Evolutionary conservation across 2,113 vertebrate species (phyloP).

Genomic region (Colaptes auratus): DNA sequence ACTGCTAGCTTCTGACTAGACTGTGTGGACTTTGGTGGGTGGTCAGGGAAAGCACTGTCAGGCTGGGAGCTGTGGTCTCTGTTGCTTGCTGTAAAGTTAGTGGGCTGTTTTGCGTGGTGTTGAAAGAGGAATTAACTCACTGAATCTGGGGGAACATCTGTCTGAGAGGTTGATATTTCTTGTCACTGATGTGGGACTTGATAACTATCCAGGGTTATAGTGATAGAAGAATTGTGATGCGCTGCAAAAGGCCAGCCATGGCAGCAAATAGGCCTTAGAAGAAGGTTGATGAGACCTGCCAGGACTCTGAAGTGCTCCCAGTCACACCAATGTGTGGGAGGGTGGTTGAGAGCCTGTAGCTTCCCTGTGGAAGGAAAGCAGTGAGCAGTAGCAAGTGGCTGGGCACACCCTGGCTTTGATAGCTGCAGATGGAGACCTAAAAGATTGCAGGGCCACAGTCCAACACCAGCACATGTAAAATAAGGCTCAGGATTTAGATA

Average conservation of each 20-base stretch:
- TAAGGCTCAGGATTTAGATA: conserved; percentile 74
- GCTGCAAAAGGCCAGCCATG: neutral
- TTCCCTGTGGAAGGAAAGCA: neutral
- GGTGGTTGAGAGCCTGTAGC: neutral
- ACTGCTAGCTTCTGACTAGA: neutral
- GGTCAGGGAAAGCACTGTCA: neutral
- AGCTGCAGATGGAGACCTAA: conserved; percentile 72
- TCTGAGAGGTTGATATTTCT: neutral
- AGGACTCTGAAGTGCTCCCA: neutral
- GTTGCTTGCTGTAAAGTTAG: neutral
- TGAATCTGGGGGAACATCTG: neutral
- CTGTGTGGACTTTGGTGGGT: neutral
- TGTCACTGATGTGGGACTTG: neutral
- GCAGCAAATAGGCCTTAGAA: neutral
- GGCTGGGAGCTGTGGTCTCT: neutral
- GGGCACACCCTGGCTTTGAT: conserved; percentile 66
- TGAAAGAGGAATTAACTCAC: neutral
- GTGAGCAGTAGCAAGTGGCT: conserved; percentile 25
- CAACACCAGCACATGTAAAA: conserved; percentile 74
- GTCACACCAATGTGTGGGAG: neutral
- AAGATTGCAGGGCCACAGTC: conserved; percentile 72
- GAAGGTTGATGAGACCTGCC: neutral
- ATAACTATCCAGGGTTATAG: neutral
- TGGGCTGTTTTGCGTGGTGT: neutral
- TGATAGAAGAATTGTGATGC: neutral